Evolutionary conservation across 1,140 invertebrate species (phyloP).

Genomic region (Leptinotarsa lineolata): DNA sequence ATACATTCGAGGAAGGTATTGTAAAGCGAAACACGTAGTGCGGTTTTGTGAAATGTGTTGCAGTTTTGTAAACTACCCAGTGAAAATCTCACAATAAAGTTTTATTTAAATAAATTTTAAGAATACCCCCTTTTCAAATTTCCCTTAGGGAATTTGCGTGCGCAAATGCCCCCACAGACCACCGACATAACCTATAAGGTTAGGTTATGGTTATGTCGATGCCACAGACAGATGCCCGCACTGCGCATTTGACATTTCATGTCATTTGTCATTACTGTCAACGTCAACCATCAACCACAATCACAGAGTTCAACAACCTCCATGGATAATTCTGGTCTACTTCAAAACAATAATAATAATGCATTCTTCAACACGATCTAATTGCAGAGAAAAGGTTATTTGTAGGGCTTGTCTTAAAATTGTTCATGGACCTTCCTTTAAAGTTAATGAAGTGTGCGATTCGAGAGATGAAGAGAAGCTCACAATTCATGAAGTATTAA

Average conservation of each 20-base stretch:
- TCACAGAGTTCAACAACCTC: neutral
- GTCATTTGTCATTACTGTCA: neutral
- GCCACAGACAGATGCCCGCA: too few relatives aligned
- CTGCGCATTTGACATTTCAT: neutral
- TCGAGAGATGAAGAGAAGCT: neutral
- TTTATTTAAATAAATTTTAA: too few relatives aligned
- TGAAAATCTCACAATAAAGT: too few relatives aligned
- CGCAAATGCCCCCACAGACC: too few relatives aligned
- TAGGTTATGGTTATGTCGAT: too few relatives aligned
- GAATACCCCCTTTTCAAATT: too few relatives aligned
- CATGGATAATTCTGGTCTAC: neutral
- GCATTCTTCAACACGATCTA: neutral
- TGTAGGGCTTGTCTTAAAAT: constrained; percentile 22
- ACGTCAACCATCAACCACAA: neutral
- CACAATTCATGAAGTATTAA: neutral
- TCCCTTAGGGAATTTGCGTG: too few relatives aligned
- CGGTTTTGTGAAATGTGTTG: too few relatives aligned
- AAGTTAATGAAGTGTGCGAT: constrained; percentile 7
- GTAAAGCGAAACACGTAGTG: too few relatives aligned
- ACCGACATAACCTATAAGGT: too few relatives aligned
- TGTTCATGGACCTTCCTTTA: neutral
- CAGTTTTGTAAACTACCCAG: too few relatives aligned
- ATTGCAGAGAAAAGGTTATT: neutral
- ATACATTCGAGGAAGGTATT: too few relatives aligned
- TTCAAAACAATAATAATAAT: neutral